Evolutionary conservation across 64 coral and sea anemone species (phyloP), one percentile per base, ranked within the genome.

Genomic region (Trachythela sp.): DNA sequence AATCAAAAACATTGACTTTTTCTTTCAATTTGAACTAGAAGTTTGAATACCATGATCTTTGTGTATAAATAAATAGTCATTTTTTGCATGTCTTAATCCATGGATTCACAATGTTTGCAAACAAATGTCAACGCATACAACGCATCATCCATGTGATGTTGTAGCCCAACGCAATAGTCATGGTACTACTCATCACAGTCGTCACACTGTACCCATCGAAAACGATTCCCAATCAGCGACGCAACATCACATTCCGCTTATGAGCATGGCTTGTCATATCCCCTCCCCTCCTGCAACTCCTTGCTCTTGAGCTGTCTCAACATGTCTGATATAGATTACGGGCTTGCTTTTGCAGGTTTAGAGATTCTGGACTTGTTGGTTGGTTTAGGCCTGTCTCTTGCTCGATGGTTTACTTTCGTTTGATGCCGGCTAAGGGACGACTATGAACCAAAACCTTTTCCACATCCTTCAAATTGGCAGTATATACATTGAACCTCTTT

Each of bases 201-300:
- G 36, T 77, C 71, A 38, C 71, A 77, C 32, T 77, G 71, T 22
- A 77, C 71, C 71, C 71, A 77, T 27, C 36, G 71, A 26, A 77
- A 77, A 3, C 32, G 71, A 29, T 39, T 80, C 3, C 20, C 26
- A 39, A 39, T 80, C 37, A 80, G 13, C 9, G 75, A 80, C 20
- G 20, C 33, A 4, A 80, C 75, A 14, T 80, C 37, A 80, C 75
- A 80, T 34, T 13, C 75, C 27, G 15, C 75, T 35, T 9, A 80
- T 80, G 75, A 9, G 30, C 75, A 80, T 35, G 33, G 33, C 75
- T 80, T 2, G 30, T 80, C 75, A 80, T 29, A n/a, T 80, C 37
- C 30, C 8, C 13, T 80, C 33, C 30, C 30, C 27, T 80, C 75
- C 30, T 39, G 75, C 37, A 13, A 20, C 20, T 35, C 30, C 75